Evolutionary conservation across 1,140 invertebrate species (phyloP).

Genomic region (Calosoma granatense): DNA sequence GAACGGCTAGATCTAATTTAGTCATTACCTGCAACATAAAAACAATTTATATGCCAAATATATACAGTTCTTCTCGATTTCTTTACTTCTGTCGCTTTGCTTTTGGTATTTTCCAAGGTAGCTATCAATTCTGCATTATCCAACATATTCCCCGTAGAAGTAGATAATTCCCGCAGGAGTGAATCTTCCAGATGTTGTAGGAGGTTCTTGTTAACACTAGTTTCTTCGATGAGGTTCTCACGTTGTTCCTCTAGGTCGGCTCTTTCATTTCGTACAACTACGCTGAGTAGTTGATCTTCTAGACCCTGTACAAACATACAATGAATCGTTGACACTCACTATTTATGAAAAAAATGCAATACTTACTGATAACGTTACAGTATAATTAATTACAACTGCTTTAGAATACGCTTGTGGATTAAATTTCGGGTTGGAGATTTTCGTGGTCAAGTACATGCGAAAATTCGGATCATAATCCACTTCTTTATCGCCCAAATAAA

Average conservation of each 20-base stretch:
- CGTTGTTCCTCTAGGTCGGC: conserved; percentile 79
- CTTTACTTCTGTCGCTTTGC: conserved; percentile 63
- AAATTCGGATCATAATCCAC: conserved; percentile 82
- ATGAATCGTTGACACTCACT: background rate
- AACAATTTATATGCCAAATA: conserved; percentile 9
- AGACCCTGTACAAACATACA: conserved; percentile 47
- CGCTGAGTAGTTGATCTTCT: conserved; percentile 79
- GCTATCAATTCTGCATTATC: conserved; percentile 78
- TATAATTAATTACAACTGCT: conserved; percentile 83
- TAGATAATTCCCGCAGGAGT: conserved; percentile 67
- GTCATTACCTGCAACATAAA: conserved; percentile 45
- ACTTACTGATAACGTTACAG: conserved; percentile 64
- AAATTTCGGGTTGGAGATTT: conserved; percentile 76
- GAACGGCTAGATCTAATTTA: conserved; percentile 60
- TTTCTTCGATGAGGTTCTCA: conserved; percentile 73
- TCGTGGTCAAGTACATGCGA: conserved; percentile 78
- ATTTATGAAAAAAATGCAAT: conserved; percentile 9
- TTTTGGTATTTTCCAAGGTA: conserved; percentile 81
- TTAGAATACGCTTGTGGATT: conserved; percentile 76
- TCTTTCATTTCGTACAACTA: conserved; percentile 73
- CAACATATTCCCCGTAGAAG: conserved; percentile 79
- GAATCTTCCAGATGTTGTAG: conserved; percentile 74
- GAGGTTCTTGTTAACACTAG: conserved; percentile 72
- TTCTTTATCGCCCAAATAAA: conserved; percentile 77
- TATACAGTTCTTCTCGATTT: conserved; percentile 5